These are phyloP conservation scores for Cettia cetti DNA, from an alignment of 2,113 vertebrate genomes.

Conservation along the genomic window DNA sequence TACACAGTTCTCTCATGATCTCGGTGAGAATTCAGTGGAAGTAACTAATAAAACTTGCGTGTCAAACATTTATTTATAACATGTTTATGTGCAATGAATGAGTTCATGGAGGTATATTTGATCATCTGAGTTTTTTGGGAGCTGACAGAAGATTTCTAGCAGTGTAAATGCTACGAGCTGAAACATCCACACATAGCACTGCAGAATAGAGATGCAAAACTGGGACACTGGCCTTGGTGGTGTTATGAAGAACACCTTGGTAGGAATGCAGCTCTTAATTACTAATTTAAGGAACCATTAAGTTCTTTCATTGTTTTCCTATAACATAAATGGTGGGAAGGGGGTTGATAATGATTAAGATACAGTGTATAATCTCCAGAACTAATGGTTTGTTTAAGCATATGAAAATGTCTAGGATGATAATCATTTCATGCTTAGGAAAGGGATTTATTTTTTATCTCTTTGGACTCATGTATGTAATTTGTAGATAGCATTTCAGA, in stretches of 20 bases:
- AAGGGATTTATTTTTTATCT: not conserved
- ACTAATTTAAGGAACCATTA: not conserved
- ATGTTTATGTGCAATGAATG: not conserved
- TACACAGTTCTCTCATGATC: not conserved
- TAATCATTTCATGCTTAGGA: not conserved
- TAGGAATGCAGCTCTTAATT: not conserved
- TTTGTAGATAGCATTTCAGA: not conserved
- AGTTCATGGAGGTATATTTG: not conserved
- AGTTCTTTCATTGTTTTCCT: accelerated
- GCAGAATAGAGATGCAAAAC: not conserved
- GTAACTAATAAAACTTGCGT: not conserved
- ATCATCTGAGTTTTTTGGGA: not conserved
- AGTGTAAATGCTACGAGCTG: not conserved
- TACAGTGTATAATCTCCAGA: not conserved
- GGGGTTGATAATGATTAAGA: not conserved
- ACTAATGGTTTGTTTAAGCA: not conserved
- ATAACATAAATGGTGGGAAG: accelerated
- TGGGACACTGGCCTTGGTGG: not conserved
- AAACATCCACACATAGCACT: accelerated
- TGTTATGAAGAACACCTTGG: not conserved
- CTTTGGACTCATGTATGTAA: not conserved
- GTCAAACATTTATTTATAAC: not conserved
- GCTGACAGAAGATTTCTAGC: not conserved
- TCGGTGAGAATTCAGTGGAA: not conserved
- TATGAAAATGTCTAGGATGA: not conserved